Percentiles rank a stretch among this genome's conserved stretches.
Conservation (phyloP, 2,888 invertebrate genomes). For the Hemistola chrysoprasaria region DNA sequence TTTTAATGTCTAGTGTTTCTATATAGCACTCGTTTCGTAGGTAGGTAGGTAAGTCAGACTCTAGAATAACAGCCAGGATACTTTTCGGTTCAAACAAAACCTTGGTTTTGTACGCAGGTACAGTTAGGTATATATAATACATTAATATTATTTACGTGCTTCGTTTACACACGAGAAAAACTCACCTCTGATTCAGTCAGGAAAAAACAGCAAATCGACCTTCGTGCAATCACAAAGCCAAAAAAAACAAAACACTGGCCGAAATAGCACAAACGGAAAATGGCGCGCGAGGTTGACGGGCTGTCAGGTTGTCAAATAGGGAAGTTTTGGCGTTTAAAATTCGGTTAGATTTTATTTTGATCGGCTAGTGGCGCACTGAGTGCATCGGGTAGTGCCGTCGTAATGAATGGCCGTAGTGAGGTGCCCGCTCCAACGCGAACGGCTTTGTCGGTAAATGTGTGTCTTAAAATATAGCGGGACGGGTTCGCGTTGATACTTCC, state of each 20-base stretch:
- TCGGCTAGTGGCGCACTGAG: constrained; percentile 51
- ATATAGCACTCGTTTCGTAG: too few relatives aligned
- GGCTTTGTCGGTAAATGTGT: constrained; percentile 76
- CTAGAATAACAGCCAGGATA: too few relatives aligned
- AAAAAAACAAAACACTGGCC: constrained; percentile 36
- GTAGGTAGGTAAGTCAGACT: too few relatives aligned
- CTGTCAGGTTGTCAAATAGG: constrained; percentile 42
- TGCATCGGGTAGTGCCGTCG: constrained; percentile 66
- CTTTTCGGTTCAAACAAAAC: too few relatives aligned
- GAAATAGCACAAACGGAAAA: constrained; percentile 40
- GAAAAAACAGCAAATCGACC: constrained; percentile 32
- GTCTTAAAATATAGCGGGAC: constrained; percentile 62
- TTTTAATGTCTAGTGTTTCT: too few relatives aligned
- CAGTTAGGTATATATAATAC: too few relatives aligned
- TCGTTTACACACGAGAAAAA: constrained; percentile 18
- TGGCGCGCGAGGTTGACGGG: constrained; percentile 53
- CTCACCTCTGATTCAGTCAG: constrained; percentile 34
- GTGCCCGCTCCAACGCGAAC: constrained; percentile 65
- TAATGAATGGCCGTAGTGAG: constrained; percentile 76
- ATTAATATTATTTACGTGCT: too few relatives aligned
- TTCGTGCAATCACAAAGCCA: constrained; percentile 33
- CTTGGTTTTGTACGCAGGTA: too few relatives aligned
- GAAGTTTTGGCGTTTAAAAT: constrained; percentile 12
- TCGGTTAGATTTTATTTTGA: constrained; percentile 25
- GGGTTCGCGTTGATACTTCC: constrained; percentile 55